A percentile compares a stretch with the other conserved stretches of the same genome.
phyloP scores from a whole-genome alignment of 1,140 invertebrate species.

The Doryteuthis pealeii region DNA sequence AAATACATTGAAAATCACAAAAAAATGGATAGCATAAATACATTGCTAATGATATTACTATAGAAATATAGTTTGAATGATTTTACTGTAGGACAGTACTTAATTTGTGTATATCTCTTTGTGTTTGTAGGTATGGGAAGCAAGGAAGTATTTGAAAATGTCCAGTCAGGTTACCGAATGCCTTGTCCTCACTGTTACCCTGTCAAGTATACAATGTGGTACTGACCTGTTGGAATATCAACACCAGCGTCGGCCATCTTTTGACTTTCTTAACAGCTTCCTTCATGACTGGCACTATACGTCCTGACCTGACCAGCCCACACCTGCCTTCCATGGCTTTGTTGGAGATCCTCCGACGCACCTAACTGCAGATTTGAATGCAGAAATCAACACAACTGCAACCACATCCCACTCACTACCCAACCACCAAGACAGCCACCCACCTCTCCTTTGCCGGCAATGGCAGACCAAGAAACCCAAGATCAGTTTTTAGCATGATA shows the following conservation, averaged over 20 bases:
- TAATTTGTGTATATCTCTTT: too few relatives aligned
- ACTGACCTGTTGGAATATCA: slow-evolving; percentile 50
- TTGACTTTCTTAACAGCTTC: slow-evolving; percentile 55
- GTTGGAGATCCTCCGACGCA: too few relatives aligned
- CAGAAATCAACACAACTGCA: background rate
- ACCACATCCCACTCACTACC: background rate
- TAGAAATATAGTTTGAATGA: too few relatives aligned
- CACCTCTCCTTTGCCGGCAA: background rate
- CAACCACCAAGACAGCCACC: background rate
- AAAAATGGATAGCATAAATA: too few relatives aligned
- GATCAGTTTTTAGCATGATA: too few relatives aligned
- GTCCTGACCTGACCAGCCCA: background rate
- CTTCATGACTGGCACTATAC: slow-evolving; percentile 39
- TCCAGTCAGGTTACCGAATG: slow-evolving; percentile 52
- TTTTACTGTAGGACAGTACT: too few relatives aligned
- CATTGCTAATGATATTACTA: too few relatives aligned
- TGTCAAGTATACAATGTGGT: slow-evolving; percentile 49
- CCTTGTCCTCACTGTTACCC: slow-evolving; percentile 47
- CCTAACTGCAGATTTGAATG: background rate
- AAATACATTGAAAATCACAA: too few relatives aligned
- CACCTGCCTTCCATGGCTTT: background rate
- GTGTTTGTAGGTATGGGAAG: slow-evolving; percentile 44
- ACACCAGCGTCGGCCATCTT: slow-evolving; percentile 50
- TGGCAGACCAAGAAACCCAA: background rate
- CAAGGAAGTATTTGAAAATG: slow-evolving; percentile 52